A percentile compares a stretch with the other conserved stretches of the same genome.
Evolutionary conservation across 2,888 invertebrate genomes (phyloP).

Genomic region (Eucriotettix oculatus): DNA sequence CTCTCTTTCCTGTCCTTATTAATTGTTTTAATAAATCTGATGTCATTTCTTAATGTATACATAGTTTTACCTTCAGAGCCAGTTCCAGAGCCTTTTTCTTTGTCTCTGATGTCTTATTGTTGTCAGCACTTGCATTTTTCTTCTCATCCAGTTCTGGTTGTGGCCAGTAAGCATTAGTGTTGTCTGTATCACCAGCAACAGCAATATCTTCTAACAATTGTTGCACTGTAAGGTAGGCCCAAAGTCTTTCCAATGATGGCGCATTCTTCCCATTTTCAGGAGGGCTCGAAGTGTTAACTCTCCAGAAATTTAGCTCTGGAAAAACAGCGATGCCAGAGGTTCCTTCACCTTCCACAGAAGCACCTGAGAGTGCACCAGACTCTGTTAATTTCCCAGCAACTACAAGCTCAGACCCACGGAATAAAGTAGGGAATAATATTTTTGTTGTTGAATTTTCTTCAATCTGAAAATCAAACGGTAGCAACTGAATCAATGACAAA

Average conservation of each 20-base stretch:
- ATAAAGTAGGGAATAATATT: slow-evolving; percentile 37
- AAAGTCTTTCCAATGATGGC: slow-evolving; percentile 36
- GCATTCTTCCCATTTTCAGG: neutral
- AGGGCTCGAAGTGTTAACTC: neutral
- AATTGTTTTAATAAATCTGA: too few species aligned
- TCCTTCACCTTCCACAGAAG: neutral
- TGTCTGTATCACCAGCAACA: slow-evolving; percentile 13
- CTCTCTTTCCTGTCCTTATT: too few species aligned
- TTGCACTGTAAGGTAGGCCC: slow-evolving; percentile 50
- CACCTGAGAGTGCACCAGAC: neutral
- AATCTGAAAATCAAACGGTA: slow-evolving; percentile 20
- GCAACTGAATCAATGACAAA: neutral
- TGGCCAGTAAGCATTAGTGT: neutral
- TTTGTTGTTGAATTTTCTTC: slow-evolving; percentile 33
- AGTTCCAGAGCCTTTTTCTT: slow-evolving; percentile 36
- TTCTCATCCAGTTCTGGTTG: neutral
- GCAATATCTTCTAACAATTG: slow-evolving; percentile 34
- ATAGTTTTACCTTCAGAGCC: slow-evolving; percentile 18
- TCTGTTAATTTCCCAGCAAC: slow-evolving; percentile 31
- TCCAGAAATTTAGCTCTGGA: neutral
- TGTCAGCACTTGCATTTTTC: neutral
- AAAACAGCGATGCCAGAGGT: neutral
- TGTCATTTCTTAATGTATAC: too few species aligned
- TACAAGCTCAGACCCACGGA: slow-evolving; percentile 44
- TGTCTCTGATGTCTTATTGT: slow-evolving; percentile 14